These are phyloP conservation scores for Edolisoma coerulescens DNA, from an alignment of 2,113 vertebrate genomes.

Conservation along the genomic window DNA sequence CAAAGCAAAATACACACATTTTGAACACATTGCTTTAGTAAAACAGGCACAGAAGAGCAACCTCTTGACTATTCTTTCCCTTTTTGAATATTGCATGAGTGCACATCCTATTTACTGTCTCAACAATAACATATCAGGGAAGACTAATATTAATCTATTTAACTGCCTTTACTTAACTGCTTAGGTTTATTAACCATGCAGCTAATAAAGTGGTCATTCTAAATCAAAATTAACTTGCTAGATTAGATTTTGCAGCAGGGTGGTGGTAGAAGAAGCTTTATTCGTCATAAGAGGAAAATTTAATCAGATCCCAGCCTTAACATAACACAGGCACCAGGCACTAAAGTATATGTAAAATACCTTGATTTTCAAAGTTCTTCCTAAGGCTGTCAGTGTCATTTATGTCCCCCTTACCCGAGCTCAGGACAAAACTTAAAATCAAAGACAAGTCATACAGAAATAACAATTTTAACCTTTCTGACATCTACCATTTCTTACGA, in stretches of 20 bases:
- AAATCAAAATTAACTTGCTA: background rate
- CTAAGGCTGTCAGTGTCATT: background rate
- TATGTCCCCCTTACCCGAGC: background rate
- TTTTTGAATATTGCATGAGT: background rate
- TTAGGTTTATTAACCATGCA: background rate
- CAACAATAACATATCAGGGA: background rate
- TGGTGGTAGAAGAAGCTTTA: background rate
- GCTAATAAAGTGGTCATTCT: background rate
- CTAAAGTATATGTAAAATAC: background rate
- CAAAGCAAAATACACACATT: background rate
- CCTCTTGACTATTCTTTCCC: background rate
- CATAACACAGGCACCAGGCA: background rate
- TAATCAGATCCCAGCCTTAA: background rate
- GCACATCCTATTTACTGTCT: background rate
- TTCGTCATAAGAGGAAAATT: background rate
- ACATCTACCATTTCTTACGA: background rate
- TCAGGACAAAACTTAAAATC: background rate
- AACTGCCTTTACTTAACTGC: background rate
- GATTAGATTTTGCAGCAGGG: background rate
- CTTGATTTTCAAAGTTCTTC: background rate
- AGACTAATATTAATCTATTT: background rate
- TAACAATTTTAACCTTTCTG: background rate
- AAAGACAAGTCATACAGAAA: background rate
- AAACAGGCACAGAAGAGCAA: background rate
- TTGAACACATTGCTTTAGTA: background rate